A percentile compares a stretch with the other conserved stretches of the same genome.
phyloP scores from a whole-genome alignment of 1,140 invertebrate species.

The Heliconius melpomene region DNA sequence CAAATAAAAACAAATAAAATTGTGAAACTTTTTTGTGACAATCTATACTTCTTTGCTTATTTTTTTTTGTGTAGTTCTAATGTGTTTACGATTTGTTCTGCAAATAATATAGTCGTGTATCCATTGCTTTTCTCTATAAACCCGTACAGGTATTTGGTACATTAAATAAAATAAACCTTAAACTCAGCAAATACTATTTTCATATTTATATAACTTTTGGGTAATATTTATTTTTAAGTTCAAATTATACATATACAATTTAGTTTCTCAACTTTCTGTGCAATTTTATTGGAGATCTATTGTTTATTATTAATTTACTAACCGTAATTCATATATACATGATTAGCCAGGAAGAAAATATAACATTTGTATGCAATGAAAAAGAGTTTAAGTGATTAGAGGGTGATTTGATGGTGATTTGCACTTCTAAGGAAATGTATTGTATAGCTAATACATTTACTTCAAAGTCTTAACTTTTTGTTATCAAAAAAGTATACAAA shows the following conservation, averaged over 20 bases:
- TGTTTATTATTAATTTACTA: neutral
- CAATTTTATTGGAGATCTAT: neutral
- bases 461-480: too few relatives aligned
- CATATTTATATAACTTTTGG: neutral
- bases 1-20: neutral
- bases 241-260: neutral
- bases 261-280: neutral
- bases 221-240: neutral
- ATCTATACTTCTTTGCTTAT: neutral
- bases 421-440: too few relatives aligned
- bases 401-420: too few relatives aligned
- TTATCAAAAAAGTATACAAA: too few relatives aligned
- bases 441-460: too few relatives aligned
- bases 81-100: conserved; percentile 68
- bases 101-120: conserved; percentile 57
- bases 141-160: neutral
- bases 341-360: too few relatives aligned
- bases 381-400: too few relatives aligned
- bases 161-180: neutral
- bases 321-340: too few relatives aligned
- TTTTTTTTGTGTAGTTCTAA: conserved; percentile 49
- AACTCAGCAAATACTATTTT: neutral
- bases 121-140: conserved; percentile 3
- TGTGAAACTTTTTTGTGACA: neutral
- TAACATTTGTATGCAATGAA: too few relatives aligned